Percentiles rank a stretch among this genome's conserved stretches.
Evolutionary conservation across 2,888 invertebrate species (phyloP).

Genomic region (Amblyjoppa fuscipennis): DNA sequence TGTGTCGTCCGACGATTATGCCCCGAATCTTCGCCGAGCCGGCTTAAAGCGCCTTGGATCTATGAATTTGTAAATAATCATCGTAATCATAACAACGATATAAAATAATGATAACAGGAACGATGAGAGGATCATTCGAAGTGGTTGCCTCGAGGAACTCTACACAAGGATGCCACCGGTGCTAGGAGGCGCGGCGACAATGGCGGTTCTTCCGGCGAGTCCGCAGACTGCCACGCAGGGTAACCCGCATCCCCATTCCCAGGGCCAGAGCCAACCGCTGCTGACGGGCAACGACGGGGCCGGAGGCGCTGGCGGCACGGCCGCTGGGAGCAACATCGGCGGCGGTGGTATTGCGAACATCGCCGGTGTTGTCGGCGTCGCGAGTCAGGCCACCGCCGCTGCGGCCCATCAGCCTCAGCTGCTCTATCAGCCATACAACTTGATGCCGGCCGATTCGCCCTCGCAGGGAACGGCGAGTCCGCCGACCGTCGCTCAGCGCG

Average conservation of each 20-base stretch:
- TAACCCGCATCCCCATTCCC: conserved; percentile 78
- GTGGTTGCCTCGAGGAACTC: conserved; percentile 38
- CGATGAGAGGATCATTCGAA: conserved; percentile 66
- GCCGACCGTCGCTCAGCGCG: conserved; percentile 66
- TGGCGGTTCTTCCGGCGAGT: conserved; percentile 85
- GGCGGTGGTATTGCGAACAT: conserved; percentile 63
- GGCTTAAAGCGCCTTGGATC: neutral
- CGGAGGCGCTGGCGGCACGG: conserved; percentile 38
- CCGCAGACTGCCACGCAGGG: conserved; percentile 84
- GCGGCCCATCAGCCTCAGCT: conserved; percentile 79
- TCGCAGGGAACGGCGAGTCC: conserved; percentile 77
- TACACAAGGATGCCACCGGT: conserved; percentile 83
- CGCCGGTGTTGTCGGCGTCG: conserved; percentile 64
- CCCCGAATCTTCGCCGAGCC: conserved; percentile 1
- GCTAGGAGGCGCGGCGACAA: conserved; percentile 84
- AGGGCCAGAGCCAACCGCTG: conserved; percentile 71
- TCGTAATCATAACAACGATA: neutral
- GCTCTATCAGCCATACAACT: conserved; percentile 84
- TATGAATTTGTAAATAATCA: neutral
- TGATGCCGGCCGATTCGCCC: conserved; percentile 79
- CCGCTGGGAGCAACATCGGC: conserved; percentile 33
- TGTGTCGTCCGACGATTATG: conserved; percentile 18
- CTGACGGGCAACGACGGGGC: conserved; percentile 66
- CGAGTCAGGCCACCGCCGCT: conserved; percentile 40
- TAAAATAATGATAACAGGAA: conserved; percentile 37